A percentile compares a stretch with the other conserved stretches of the same genome.
phyloP scores from a whole-genome alignment of 2,113 vertebrate species.

The Colossoma macropomum region DNA sequence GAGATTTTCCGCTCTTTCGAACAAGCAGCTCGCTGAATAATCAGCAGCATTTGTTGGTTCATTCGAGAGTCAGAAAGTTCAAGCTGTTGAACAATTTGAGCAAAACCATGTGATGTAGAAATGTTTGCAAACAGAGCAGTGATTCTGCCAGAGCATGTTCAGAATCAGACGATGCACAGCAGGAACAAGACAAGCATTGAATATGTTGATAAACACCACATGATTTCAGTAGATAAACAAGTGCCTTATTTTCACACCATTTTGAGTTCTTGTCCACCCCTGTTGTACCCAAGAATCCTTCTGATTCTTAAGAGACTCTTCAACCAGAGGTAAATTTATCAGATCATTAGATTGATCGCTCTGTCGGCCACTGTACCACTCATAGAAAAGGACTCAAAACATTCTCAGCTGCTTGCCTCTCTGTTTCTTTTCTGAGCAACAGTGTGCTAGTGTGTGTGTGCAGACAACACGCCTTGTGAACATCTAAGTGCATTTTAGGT shows the following conservation, averaged over 20 bases:
- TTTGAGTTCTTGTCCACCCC: conserved; percentile 9
- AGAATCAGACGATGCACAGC: neutral
- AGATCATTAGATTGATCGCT: conserved; percentile 43
- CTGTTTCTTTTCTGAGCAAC: conserved; percentile 17
- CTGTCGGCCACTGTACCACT: conserved; percentile 10
- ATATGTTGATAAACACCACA: neutral
- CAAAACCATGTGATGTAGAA: conserved; percentile 19
- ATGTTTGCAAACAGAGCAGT: neutral
- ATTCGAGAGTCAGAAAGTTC: conserved; percentile 23
- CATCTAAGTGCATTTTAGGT: conserved; percentile 39
- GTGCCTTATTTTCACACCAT: neutral
- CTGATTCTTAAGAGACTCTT: conserved; percentile 21
- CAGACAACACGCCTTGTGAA: conserved; percentile 13
- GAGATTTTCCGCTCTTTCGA: neutral
- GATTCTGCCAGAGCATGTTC: neutral
- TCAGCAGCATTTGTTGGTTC: conserved; percentile 11
- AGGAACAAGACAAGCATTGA: neutral
- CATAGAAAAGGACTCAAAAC: neutral
- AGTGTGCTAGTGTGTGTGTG: conserved; percentile 21
- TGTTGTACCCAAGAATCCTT: neutral
- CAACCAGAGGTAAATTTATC: conserved; percentile 29
- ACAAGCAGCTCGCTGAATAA: conserved; percentile 24
- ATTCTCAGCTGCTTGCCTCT: conserved; percentile 30
- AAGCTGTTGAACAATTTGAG: neutral
- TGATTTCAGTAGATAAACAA: neutral